Evolutionary conservation across 1,140 invertebrate genomes (phyloP), one percentile per base, ranked within the genome.

Genomic region (Diachasma alloeum): DNA sequence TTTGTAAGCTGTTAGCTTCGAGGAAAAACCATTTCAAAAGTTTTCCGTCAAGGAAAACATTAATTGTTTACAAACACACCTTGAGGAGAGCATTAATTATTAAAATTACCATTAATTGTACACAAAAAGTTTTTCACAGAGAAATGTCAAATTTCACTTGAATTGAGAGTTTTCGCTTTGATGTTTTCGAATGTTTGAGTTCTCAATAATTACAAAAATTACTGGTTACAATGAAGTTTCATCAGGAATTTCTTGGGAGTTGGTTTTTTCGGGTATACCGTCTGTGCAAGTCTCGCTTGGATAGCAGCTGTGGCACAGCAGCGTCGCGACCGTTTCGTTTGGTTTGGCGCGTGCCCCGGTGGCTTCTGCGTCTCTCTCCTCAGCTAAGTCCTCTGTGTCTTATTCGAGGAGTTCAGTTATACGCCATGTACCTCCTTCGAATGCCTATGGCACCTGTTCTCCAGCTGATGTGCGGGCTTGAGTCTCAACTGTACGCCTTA

Each of bases 271-370:
- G 72, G 79, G 39, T 42, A 42, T 53, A 71, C 31, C 72, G 75
- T 71, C 56, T 59, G 44, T 53, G 73, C 39, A 37, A 63, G 17
- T 69, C 31, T 71, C 71, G 37, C 37, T 72, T 70, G 44, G 24
- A 59, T 19, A 53, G 48, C 48, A 53, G 48, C 48, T 53, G 48
- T 53, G 48, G 48, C 15, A 71, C 67, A 79, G 76, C 78, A 78
- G 80, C 76, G 74, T 71, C 75, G 59, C 82, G 84, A 84, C 79
- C 81, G 84, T 86, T 87, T 84, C 78, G 80, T 42, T 84, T 83
- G 81, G 85, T 85, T 88, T 87, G 87, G 87, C 87, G 87, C 87
- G 87, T 88, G 87, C 86, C 85, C 72, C 72, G 22, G 69, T 63
- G 67, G 66, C 31, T 68, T 68, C 31, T 68, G 66, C 11, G 22